Percentiles rank a stretch among this genome's conserved stretches.
phyloP scores from a whole-genome alignment of 1,140 invertebrate genomes.

The Brachionus plicatilis region DNA sequence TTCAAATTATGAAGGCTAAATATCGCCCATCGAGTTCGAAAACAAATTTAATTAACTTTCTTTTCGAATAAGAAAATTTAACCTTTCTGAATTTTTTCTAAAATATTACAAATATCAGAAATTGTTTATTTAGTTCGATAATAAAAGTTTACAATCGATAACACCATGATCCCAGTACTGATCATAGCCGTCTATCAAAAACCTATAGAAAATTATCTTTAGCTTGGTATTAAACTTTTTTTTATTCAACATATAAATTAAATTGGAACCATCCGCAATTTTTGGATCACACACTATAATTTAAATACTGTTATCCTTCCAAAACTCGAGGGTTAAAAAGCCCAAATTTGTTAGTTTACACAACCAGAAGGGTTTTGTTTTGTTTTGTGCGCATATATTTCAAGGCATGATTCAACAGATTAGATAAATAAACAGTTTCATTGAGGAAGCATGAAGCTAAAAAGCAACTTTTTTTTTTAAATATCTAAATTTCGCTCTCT shows the following conservation, averaged over 20 bases:
- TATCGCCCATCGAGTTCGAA: neutral
- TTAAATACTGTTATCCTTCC: neutral
- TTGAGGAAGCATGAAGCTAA: neutral
- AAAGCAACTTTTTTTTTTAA: neutral
- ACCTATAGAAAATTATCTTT: neutral
- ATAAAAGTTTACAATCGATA: neutral
- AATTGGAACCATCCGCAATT: neutral
- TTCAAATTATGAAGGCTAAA: neutral
- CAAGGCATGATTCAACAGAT: neutral
- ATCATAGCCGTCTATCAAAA: constrained; percentile 7
- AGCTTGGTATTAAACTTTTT: neutral
- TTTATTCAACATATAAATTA: neutral
- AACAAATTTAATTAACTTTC: constrained; percentile 11
- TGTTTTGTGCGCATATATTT: neutral
- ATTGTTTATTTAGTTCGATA: constrained; percentile 21
- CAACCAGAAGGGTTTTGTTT: neutral
- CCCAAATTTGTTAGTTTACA: neutral
- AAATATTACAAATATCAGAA: neutral
- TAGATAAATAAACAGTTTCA: constrained; percentile 5
- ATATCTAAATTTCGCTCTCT: neutral
- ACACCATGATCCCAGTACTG: neutral
- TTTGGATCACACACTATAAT: neutral
- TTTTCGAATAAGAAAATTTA: neutral
- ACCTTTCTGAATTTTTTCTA: neutral
- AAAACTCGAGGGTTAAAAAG: neutral